Conservation (phyloP, 1,140 invertebrate species). For the Delia radicum region DNA sequence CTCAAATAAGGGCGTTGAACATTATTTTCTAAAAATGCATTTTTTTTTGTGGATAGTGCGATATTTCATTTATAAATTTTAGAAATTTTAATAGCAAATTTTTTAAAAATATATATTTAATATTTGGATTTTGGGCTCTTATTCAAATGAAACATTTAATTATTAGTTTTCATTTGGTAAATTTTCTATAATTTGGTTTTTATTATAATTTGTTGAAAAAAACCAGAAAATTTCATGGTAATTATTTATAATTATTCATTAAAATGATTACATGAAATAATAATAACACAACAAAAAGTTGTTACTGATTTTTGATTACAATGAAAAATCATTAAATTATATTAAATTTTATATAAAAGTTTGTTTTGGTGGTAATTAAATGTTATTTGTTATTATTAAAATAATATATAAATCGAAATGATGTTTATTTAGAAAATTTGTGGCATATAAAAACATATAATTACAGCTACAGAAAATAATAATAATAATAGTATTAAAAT, state of each 20-base stretch:
- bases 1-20: too few species aligned
- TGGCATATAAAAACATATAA: too few species aligned
- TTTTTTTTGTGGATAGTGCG: too few species aligned
- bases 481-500: too few species aligned
- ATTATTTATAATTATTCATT: neutral
- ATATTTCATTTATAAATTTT: too few species aligned
- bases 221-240: neutral
- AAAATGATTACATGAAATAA: neutral
- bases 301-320: neutral
- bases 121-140: too few species aligned
- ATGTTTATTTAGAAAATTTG: too few species aligned
- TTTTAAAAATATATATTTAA: too few species aligned
- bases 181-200: neutral
- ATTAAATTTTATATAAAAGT: neutral
- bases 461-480: too few species aligned
- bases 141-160: too few species aligned
- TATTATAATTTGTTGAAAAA: neutral
- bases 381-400: neutral
- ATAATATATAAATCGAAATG: neutral
- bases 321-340: neutral
- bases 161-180: neutral
- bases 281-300: neutral
- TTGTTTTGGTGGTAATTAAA: neutral
- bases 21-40: too few species aligned
- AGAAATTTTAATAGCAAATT: too few species aligned